Percentiles rank a stretch among this genome's conserved stretches.
These are phyloP conservation scores for Lepas anatifera DNA, from an alignment of 2,888 invertebrate species.

Conservation along the genomic window DNA sequence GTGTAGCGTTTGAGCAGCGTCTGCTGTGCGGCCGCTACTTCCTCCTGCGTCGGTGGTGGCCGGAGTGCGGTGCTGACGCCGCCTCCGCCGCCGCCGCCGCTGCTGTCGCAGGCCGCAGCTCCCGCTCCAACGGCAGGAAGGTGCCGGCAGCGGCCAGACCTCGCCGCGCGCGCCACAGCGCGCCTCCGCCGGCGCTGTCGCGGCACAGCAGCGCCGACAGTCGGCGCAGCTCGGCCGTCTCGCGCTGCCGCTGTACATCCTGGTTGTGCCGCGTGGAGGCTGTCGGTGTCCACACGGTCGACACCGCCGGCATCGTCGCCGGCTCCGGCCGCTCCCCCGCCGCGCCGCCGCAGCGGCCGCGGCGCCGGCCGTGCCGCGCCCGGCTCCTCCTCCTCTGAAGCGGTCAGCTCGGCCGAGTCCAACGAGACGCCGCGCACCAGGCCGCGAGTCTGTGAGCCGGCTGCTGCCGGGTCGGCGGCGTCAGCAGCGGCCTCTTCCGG, in stretches of 20 bases:
- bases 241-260: slow-evolving; percentile 23
- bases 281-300: slow-evolving; percentile 20
- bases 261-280: slow-evolving; percentile 25
- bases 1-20: no score
- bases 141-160: not conserved
- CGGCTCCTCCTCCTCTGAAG: not conserved
- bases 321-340: slow-evolving; percentile 65
- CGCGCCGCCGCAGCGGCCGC: slow-evolving; percentile 13
- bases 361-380: not conserved
- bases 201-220: slow-evolving; percentile 22
- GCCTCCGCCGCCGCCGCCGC: no score
- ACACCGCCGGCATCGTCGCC: slow-evolving; percentile 50
- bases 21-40: no score
- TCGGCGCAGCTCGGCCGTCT: slow-evolving; percentile 20
- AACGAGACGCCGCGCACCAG: not conserved
- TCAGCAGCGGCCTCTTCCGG: not conserved
- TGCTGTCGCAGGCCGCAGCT: not conserved
- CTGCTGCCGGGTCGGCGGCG: not conserved
- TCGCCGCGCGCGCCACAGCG: not conserved
- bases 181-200: not conserved
- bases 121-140: not conserved
- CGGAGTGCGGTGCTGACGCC: not conserved
- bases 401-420: not conserved
- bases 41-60: not conserved
- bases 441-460: not conserved